phyloP scores from a whole-genome alignment of 30 jellyfish, hydroid and myxozoan species.

The Turritopsis rubra region DNA sequence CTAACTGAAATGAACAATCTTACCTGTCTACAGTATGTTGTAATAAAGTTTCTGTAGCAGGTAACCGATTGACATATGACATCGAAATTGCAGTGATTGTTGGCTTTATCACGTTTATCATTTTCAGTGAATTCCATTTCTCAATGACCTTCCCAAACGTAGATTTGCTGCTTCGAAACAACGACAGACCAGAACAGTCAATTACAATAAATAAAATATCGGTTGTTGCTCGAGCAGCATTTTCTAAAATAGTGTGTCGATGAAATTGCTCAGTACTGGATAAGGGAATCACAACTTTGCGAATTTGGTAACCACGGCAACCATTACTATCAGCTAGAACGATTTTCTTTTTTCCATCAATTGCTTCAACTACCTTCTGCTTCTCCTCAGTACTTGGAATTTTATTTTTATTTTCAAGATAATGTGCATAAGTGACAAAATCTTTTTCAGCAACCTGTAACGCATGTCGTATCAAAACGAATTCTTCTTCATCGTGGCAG shows the following conservation, averaged over 20 bases:
- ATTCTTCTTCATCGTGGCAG: neutral
- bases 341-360: neutral
- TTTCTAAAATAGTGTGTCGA: neutral
- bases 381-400: neutral
- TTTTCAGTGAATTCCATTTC: neutral
- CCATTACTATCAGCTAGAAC: neutral
- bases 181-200: neutral
- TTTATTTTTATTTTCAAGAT: neutral
- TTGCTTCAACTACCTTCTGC: neutral
- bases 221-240: neutral
- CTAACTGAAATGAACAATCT: too few relatives aligned
- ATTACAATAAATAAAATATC: neutral
- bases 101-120: neutral
- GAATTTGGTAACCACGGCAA: neutral
- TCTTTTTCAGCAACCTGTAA: neutral
- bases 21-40: too few relatives aligned
- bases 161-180: neutral
- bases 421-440: neutral
- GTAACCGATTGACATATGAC: neutral
- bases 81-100: neutral
- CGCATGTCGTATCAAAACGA: neutral
- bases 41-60: too few relatives aligned
- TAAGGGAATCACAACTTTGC: neutral
- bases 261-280: neutral
- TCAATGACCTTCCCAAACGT: neutral